These are phyloP conservation scores for Oophaga pumilio DNA, from an alignment of 2,113 vertebrate species.

Conservation along the genomic window DNA sequence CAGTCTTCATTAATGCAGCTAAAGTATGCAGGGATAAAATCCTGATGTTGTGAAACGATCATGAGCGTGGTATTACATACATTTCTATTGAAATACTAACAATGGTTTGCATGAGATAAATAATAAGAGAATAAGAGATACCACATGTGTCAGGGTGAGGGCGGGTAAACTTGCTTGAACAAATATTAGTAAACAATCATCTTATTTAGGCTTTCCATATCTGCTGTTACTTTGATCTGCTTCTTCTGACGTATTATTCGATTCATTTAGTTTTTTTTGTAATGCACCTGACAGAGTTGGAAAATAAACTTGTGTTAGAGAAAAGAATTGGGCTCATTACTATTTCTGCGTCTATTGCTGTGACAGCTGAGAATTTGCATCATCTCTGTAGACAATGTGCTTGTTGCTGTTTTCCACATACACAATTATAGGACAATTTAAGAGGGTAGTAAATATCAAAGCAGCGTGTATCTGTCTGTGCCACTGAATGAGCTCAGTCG, in stretches of 20 bases:
- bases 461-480: not conserved
- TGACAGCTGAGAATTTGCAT: not conserved
- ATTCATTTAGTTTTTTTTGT: constrained; percentile 3
- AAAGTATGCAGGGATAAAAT: constrained; percentile 24
- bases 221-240: constrained; percentile 8
- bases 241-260: constrained; percentile 12
- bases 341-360: not conserved
- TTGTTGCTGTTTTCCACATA: not conserved
- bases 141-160: constrained; percentile 45
- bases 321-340: not conserved
- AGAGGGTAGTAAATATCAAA: not conserved
- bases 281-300: not conserved
- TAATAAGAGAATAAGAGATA: constrained; percentile 52
- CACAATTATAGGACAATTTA: not conserved
- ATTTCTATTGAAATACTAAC: constrained; percentile 49
- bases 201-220: constrained; percentile 21
- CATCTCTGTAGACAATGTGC: not conserved
- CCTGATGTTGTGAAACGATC: not conserved
- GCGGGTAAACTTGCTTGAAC: constrained; percentile 38
- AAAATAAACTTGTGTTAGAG: not conserved
- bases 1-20: constrained; percentile 8
- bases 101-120: constrained; percentile 48
- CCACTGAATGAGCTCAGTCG: no score
- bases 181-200: constrained; percentile 51
- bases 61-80: constrained; percentile 52